These are phyloP conservation scores for Pelecanoides urinatrix DNA, from an alignment of 2,113 vertebrate genomes.

Conservation along the genomic window DNA sequence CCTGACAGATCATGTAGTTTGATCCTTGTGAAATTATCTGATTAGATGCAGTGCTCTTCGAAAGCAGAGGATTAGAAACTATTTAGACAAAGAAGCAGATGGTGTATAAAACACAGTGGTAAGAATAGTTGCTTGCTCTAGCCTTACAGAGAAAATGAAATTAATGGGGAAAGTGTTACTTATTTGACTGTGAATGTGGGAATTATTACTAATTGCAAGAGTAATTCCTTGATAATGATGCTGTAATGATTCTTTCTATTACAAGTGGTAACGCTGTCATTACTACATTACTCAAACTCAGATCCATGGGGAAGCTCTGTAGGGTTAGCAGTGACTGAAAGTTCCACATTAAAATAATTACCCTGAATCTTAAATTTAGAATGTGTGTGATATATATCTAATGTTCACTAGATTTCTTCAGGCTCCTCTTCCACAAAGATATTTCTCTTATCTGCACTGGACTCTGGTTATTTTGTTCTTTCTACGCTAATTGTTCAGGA, in stretches of 20 bases:
- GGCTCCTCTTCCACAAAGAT: not conserved
- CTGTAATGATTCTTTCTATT: constrained; percentile 55
- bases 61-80: not conserved
- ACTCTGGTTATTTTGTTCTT: not conserved
- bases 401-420: not conserved
- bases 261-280: constrained; percentile 56
- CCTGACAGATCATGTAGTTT: constrained; percentile 24
- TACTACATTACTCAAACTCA: constrained; percentile 53
- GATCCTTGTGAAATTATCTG: not conserved
- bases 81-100: not conserved
- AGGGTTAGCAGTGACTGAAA: constrained; percentile 55
- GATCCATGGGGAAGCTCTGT: constrained; percentile 20
- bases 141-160: constrained; percentile 23
- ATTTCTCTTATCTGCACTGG: not conserved
- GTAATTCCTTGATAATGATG: constrained; percentile 65
- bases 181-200: constrained; percentile 43
- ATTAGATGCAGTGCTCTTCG: not conserved
- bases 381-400: not conserved
- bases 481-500: not conserved
- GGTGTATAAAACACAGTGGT: not conserved
- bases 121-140: not conserved
- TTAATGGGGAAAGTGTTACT: constrained; percentile 30
- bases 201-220: constrained; percentile 65
- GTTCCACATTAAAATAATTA: constrained; percentile 58
- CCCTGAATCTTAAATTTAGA: constrained; percentile 39